These are phyloP conservation scores for Labroides dimidiatus DNA, from an alignment of 2,797 vertebrate genomes.

Conservation along the genomic window DNA sequence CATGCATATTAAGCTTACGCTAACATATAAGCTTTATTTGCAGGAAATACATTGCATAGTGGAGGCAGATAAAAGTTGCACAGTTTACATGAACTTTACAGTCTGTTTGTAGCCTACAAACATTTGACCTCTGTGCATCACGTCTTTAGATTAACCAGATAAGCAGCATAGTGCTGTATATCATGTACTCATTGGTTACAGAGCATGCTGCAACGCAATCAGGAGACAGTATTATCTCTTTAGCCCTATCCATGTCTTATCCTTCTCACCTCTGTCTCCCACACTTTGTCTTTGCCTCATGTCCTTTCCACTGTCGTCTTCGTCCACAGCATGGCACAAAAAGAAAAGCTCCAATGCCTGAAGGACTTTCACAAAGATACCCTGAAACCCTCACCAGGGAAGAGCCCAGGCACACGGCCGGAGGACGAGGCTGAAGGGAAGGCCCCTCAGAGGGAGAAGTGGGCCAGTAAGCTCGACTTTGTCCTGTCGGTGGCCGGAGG, in stretches of 20 bases:
- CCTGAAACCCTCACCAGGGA: slow-evolving; percentile 96
- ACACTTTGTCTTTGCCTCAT: slow-evolving; percentile 27
- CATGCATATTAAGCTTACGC: neutral
- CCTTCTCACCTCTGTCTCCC: slow-evolving; percentile 45
- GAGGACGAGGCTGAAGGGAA: slow-evolving; percentile 98
- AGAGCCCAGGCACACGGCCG: slow-evolving; percentile 95
- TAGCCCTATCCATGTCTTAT: slow-evolving; percentile 57
- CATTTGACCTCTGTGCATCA: slow-evolving; percentile 64
- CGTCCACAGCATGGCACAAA: slow-evolving; percentile 90
- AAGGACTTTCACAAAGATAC: slow-evolving; percentile 99
- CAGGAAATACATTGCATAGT: neutral
- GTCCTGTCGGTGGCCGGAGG: slow-evolving; percentile 97
- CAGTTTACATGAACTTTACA: too few relatives aligned
- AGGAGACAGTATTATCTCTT: slow-evolving; percentile 67
- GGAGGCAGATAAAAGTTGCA: neutral
- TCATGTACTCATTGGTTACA: slow-evolving; percentile 42
- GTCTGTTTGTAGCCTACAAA: too few relatives aligned
- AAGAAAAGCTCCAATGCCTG: slow-evolving; percentile 97
- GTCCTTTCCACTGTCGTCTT: slow-evolving; percentile 5
- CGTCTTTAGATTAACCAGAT: slow-evolving; percentile 72
- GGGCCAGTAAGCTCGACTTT: slow-evolving; percentile 99
- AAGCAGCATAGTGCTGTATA: slow-evolving; percentile 56
- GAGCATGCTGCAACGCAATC: slow-evolving; percentile 55
- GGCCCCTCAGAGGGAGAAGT: slow-evolving; percentile 95
- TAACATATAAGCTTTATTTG: neutral